Evolutionary conservation across 2,797 vertebrate genomes (phyloP), one percentile per base, ranked within the genome.

Genomic region (Alectoris magna): DNA sequence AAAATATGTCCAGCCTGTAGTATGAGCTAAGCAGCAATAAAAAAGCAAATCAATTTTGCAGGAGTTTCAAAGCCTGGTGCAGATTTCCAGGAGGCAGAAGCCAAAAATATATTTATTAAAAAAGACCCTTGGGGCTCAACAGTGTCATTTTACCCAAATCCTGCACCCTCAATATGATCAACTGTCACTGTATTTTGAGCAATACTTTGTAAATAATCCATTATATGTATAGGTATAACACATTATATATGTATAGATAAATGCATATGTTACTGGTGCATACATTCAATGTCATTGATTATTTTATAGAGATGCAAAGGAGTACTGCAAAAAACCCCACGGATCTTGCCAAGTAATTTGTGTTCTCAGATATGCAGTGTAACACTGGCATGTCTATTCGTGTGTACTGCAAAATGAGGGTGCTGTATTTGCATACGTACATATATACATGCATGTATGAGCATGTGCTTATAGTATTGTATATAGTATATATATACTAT

Each of bases 41-140:
- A 94, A 96, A 95, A 91, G 64, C 87, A 95, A 96, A 96, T 93
- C 91, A 93, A 87, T 96, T 92, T 95, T 96, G 86, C 92, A 87
- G 91, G 91, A 92, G 70, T 95, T 96, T 87, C 84, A 95, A 93
- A 94, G 77, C 76, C 84, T 90, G 70, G 77, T 86, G 72, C 84
- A 88, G 71, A 88, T 93, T 94, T 96, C 91, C 87, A 89, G 79
- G 92, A 93, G 92, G 92, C 91, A 93, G 72, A 92, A 96, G 70
- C 93, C 92, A 94, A 96, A 95, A 94, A 94, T 95, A 85, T 90
- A 91, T 95, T 91, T 93, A 95, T 91, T 96, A 49, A 70, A 84
- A 93, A 81, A 87, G 85, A 69, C 84, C 91, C 91, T 81, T 63
- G 74, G 87, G 87, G 86, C 67, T 88, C 83, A 66, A 81, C 36